Base-by-base conservation (phyloP, 2,888 invertebrate species). In the Xanthia togata region DNA sequence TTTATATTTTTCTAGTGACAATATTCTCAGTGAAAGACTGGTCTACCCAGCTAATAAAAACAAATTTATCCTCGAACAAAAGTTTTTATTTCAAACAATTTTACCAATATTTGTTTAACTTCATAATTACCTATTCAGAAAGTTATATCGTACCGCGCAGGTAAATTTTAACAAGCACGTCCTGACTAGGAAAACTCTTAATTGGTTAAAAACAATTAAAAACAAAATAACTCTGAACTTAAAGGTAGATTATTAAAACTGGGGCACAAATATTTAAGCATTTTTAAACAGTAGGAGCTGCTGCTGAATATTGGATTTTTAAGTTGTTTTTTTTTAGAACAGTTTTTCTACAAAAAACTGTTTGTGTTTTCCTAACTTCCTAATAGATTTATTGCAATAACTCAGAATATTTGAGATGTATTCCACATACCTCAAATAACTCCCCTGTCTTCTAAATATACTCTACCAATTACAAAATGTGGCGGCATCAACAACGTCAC, bases 151-250 rank as follows among this genome's bases (percentile, higher is more conserved):
- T 44, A 35, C 23, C 6, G 59, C 55, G 55, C 26, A 9, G 50
- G 38, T 59, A 75, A 63, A 72, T 85, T 74, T 82, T 63, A 82
- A 74, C 72, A 38, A 82, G 72, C 53, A 2, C 11, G 5, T n/a
- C 2, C 8, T 38, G 72, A 73, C 63, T 41, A 50, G 53, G 17
- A 6, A 64, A 82, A 75, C 65, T 77, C 4, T 2, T 81, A 68
- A 84, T 84, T 84, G 63, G 72, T 55, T 31, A 9, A 38, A 72
- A 73, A 55, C 55, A n/a, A 60, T 60, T 59, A 35, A 53, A 70
- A 72, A 59, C 20, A 23, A 38, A 65, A 62, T 44, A 74, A 67
- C 4, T 65, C 35, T 57, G 17, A 71, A 71, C 17, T 31, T 38
- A 38, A 53, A 60, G 44, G 41, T n/a, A n/a, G n/a, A 44, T 53